Conservation (phyloP, 2,888 invertebrate genomes). For the Tetranychus piercei region DNA sequence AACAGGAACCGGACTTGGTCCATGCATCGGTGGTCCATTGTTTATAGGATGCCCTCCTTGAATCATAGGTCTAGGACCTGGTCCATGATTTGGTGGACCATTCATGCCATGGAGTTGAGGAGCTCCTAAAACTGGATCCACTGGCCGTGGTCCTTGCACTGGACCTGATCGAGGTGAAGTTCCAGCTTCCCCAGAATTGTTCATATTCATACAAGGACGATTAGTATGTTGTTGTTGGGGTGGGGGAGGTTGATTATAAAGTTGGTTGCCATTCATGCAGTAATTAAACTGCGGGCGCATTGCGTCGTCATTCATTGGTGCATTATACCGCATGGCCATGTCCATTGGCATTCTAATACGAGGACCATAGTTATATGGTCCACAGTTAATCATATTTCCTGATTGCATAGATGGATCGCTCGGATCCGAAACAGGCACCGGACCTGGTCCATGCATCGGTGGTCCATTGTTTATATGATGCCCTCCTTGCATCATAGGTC, state of each 20-base stretch:
- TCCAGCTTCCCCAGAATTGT: conserved; percentile 8
- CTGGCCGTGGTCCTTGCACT: too few relatives aligned
- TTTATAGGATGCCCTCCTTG: not conserved
- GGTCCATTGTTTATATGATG: not conserved
- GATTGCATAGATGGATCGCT: not conserved
- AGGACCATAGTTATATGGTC: not conserved
- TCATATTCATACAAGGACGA: not conserved
- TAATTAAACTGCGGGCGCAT: conserved; percentile 9
- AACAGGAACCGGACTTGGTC: not conserved
- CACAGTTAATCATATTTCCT: not conserved
- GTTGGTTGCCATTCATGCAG: not conserved
- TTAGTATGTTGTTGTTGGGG: not conserved
- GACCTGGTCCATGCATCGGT: not conserved
- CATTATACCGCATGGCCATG: conserved; percentile 5
- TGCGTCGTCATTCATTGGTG: not conserved
- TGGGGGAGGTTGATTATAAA: not conserved
- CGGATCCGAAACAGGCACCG: not conserved
- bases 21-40: not conserved
- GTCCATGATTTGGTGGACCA: not conserved
- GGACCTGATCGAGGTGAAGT: conserved; percentile 21
- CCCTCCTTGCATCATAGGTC: not conserved
- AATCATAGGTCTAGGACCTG: not conserved
- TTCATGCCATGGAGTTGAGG: not conserved
- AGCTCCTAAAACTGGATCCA: not conserved
- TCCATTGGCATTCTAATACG: conserved; percentile 11